Evolutionary conservation across 1,140 invertebrate genomes (phyloP), one percentile per base, ranked within the genome.

Genomic region (Aphidius ervi): DNA sequence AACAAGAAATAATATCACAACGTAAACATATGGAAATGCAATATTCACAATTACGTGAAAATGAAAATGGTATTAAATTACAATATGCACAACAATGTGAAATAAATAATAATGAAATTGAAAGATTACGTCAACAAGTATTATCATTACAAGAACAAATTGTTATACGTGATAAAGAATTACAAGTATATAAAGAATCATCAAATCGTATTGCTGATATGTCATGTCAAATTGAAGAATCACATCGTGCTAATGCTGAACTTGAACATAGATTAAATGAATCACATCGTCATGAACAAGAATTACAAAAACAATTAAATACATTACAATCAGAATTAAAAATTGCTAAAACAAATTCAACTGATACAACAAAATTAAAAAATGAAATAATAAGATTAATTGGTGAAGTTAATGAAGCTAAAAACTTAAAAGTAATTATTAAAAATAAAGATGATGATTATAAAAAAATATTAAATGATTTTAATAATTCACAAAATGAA

Each of bases 181-280:
- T 78, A 8, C 71, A 76, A 48, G 72, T 73, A 16, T 77, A 71
- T 16, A 78, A 78, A 37, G 77, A 80, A 48, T 52, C 73, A 6
- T 66, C 64, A 2, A 75, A 76, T 40, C 67, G 70, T 57, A 61
- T 78, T 9, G 77, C 79, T 59, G 83, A 86, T 16, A 72, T 83
- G 43, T 76, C 77, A 58, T 80, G 82, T 60, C 83, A 86, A 72
- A 77, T 86, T 45, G 84, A 86, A 82, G 85, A 86, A 62, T 79
- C 82, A 4, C 81, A 78, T 60, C 79, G 79, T 57, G 71, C 73
- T 7, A 76, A 76, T 63, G 71, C 70, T 8, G 82, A 86, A 58
- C 68, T 85, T 64, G 84, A 86, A 63, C 79, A 79, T 50, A 80
- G 82, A 58, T 69, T 83, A 5, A 79, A 82, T 55, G 77, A 65